These are phyloP conservation scores for Syrrhaptes paradoxus DNA, from an alignment of 2,113 vertebrate species.

Conservation along the genomic window DNA sequence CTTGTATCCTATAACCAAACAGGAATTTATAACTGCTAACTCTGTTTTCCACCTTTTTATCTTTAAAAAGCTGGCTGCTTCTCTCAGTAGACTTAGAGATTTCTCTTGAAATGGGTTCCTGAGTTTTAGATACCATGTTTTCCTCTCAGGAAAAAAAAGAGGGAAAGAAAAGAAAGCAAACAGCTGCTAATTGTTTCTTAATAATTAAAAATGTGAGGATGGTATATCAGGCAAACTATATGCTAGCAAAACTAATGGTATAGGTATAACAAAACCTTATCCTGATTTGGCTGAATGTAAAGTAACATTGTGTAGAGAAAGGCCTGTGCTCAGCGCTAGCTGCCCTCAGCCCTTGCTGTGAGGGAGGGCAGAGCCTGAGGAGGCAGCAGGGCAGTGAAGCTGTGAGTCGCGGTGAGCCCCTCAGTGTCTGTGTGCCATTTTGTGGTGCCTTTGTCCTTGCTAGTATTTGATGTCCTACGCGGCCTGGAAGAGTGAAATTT, in stretches of 20 bases:
- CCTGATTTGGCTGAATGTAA: background rate
- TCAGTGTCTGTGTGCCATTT: fast-evolving
- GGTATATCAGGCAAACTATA: too few species aligned
- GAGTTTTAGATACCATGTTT: background rate
- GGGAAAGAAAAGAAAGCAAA: background rate
- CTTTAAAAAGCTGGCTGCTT: background rate
- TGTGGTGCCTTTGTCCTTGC: background rate
- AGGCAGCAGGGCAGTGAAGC: fast-evolving
- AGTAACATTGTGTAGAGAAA: background rate
- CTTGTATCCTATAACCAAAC: fast-evolving
- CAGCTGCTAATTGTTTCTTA: background rate
- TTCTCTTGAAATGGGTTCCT: background rate
- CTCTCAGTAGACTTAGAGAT: background rate
- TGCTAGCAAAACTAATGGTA: too few species aligned
- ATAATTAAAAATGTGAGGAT: background rate
- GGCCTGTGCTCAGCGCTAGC: background rate
- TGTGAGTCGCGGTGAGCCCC: fast-evolving
- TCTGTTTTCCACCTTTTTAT: fast-evolving
- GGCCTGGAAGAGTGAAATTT: background rate
- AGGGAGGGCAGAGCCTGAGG: too few species aligned
- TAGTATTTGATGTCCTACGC: fast-evolving
- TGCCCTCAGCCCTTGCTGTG: fast-evolving
- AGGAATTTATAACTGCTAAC: fast-evolving
- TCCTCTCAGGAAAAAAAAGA: background rate
- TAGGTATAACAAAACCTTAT: background rate